Conservation (phyloP, 2,888 invertebrate species). For the Archips crataeganus region DNA sequence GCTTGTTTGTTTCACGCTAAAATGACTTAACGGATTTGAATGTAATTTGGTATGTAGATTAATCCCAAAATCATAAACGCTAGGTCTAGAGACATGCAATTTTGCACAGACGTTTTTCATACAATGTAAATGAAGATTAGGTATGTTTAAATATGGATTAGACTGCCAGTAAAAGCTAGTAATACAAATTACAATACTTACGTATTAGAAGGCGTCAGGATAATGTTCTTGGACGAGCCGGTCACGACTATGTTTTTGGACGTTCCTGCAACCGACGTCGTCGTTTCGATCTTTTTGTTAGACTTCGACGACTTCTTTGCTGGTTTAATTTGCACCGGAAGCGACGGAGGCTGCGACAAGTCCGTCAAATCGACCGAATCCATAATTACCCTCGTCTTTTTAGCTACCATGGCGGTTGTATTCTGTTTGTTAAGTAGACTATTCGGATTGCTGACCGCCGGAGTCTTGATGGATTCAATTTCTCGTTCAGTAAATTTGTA, state of each 20-base stretch:
- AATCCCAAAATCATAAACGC: too few relatives aligned
- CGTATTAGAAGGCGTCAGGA: conserved; percentile 45
- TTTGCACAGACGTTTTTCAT: too few relatives aligned
- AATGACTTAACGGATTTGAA: too few relatives aligned
- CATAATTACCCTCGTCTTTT: background rate
- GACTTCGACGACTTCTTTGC: conserved; percentile 6
- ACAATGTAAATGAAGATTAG: too few relatives aligned
- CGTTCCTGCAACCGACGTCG: conserved; percentile 41
- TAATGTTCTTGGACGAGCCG: conserved; percentile 56
- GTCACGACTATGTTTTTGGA: conserved; percentile 44
- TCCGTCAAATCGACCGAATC: conserved; percentile 44
- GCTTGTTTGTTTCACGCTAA: too few relatives aligned
- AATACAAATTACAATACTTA: conserved; percentile 8
- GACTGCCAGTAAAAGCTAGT: too few relatives aligned
- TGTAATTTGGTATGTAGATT: too few relatives aligned
- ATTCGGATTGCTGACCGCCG: background rate
- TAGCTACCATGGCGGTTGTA: background rate
- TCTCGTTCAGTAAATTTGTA: background rate
- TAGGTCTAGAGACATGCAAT: too few relatives aligned
- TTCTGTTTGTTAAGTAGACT: conserved; percentile 9
- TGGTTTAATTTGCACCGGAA: conserved; percentile 5
- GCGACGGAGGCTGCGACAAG: conserved; percentile 15
- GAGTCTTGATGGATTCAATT: background rate
- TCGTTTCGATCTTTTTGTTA: conserved; percentile 12
- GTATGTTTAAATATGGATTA: too few relatives aligned